Base-by-base conservation (phyloP, 37 sponge, comb jelly and placozoan genomes). In the Geodia barretti region DNA sequence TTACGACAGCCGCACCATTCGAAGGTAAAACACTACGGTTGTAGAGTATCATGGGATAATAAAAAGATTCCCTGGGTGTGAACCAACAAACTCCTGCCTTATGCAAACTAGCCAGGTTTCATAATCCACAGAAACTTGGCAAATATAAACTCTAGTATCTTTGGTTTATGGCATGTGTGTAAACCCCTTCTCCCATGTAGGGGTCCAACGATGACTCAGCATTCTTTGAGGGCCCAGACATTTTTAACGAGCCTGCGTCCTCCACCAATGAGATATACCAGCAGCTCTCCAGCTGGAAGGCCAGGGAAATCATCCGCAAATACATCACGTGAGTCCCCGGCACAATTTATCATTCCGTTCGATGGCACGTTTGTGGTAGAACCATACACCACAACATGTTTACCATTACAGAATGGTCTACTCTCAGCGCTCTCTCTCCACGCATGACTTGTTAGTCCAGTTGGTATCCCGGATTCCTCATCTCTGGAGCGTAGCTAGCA, bases 241-340 rank as follows among this genome's bases (percentile, higher is more conserved):
- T 71, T 4, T 71, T 34, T 38, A 17, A 36, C 38, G 38, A 71
- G 72, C 72, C 72, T 3, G 72, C 37, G 37, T 34, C 17, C 36
- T 31, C 31, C 72, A 33, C 36, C 11, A 33, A 4, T 32, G 37
- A 32, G 23, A 25, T 71, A 25, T 71, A 71, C 37, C 4, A 8
- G 38, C 72, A 71, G 36, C 37, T 71, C 20, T 25, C 34, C 24
- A 20, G 36, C 24, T 34, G 36, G 24, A 71, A 32, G 36, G 20
- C n/a, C 72, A 25, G 72, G 36, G 72, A 65, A 17, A 65, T 65
- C 67, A 65, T 65, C 67, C 67, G 67, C 7, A 7, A 65, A 5
- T 29, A 65, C 7, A 17, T 65, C 31, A 65, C 67, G 67, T 65
- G 31, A 65, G 75, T 14, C 54, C 7, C 54, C 14, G n/a, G n/a